These are phyloP conservation scores for Alitta virens DNA, from an alignment of 2,888 invertebrate species.

Conservation along the genomic window DNA sequence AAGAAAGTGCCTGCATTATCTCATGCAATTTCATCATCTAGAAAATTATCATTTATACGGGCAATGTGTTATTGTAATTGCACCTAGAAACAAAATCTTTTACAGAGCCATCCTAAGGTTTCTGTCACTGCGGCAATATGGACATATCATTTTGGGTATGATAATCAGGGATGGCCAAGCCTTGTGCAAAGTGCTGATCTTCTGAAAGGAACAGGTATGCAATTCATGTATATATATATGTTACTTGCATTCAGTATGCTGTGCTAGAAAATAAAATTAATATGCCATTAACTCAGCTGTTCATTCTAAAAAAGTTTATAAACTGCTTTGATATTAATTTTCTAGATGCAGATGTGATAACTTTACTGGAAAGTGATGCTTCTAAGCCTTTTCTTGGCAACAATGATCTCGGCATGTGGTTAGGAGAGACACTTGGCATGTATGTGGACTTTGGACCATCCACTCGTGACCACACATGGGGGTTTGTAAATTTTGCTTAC, in stretches of 20 bases:
- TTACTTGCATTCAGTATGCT: too few species aligned
- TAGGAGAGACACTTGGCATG: constrained; percentile 53
- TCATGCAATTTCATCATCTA: too few species aligned
- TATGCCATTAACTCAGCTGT: too few species aligned
- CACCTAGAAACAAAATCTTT: too few species aligned
- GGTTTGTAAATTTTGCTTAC: constrained; percentile 35
- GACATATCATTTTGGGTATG: constrained; percentile 59
- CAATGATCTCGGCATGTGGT: constrained; percentile 56
- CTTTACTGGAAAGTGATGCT: constrained; percentile 56
- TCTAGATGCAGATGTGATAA: constrained; percentile 54
- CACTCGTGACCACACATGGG: constrained; percentile 58
- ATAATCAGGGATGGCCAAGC: constrained; percentile 57
- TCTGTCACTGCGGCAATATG: constrained; percentile 54
- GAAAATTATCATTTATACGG: too few species aligned
- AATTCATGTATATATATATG: too few species aligned
- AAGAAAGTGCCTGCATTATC: too few species aligned
- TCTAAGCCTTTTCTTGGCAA: constrained; percentile 58
- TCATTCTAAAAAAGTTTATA: too few species aligned
- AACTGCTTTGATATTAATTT: too few species aligned
- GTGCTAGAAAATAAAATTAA: too few species aligned
- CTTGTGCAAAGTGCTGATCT: constrained; percentile 49
- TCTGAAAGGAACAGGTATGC: constrained; percentile 48
- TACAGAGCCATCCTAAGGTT: constrained; percentile 27
- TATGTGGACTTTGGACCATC: constrained; percentile 58
- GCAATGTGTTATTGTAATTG: too few species aligned